Percentiles rank a stretch among this genome's conserved stretches.
Evolutionary conservation across 2,797 vertebrate genomes (phyloP).

Genomic region (Pristis pectinata): DNA sequence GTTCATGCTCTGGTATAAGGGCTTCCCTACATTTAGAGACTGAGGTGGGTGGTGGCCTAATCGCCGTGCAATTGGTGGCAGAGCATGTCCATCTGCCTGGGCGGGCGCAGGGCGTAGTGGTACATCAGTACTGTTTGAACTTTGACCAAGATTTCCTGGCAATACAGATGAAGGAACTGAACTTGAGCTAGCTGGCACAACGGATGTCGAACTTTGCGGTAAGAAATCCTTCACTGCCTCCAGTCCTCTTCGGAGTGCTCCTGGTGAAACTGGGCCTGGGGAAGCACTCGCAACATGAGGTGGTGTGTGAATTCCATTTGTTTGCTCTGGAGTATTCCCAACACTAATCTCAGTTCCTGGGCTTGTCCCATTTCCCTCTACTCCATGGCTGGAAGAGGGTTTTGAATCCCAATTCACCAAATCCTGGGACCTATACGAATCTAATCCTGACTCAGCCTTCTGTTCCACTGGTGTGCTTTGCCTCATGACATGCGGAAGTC

Average conservation of each 20-base stretch:
- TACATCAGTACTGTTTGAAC: conserved; percentile 41
- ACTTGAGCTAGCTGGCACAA: conserved; percentile 46
- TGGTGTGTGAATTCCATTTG: conserved; percentile 79
- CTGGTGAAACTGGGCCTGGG: conserved; percentile 77
- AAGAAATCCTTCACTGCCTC: conserved; percentile 83
- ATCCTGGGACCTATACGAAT: conserved; percentile 54
- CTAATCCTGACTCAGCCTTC: conserved; percentile 58
- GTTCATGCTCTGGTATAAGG: conserved; percentile 95
- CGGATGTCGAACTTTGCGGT: conserved; percentile 50
- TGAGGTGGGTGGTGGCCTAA: conserved; percentile 92
- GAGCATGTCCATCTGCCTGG: conserved; percentile 73
- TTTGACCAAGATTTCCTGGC: conserved; percentile 47
- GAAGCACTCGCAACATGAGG: conserved; percentile 59
- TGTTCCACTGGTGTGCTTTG: conserved; percentile 62
- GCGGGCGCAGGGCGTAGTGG: conserved; percentile 54
- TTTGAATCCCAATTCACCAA: conserved; percentile 76
- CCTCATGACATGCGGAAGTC: conserved; percentile 49
- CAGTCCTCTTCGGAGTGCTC: conserved; percentile 78
- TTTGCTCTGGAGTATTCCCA: conserved; percentile 67
- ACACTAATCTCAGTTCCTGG: conserved; percentile 9
- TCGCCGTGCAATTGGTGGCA: conserved; percentile 89
- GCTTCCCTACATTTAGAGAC: conserved; percentile 94
- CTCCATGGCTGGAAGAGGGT: conserved; percentile 46
- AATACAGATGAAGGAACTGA: conserved; percentile 55
- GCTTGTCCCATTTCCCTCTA: conserved; percentile 53